A percentile compares a stretch with the other conserved stretches of the same genome.
phyloP scores from a whole-genome alignment of 2,888 invertebrate species.

The Panorpa germanica region DNA sequence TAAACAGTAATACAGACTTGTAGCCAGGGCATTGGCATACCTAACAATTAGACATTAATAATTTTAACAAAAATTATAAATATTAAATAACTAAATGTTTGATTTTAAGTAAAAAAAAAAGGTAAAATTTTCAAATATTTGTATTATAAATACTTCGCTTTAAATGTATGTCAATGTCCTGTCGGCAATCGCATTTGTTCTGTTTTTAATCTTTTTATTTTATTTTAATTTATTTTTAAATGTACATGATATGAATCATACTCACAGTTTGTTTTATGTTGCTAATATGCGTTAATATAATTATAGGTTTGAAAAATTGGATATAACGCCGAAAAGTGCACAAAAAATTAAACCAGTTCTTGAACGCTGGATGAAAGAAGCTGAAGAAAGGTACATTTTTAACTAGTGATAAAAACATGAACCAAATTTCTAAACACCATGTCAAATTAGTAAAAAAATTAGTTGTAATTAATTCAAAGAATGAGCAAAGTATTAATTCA shows the following conservation, averaged over 20 bases:
- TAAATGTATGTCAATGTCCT: conserved; percentile 39
- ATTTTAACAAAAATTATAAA: too few relatives aligned
- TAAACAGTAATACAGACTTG: too few relatives aligned
- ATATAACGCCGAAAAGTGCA: conserved; percentile 98
- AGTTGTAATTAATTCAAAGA: conserved; percentile 16
- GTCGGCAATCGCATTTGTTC: conserved; percentile 17
- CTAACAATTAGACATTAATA: too few relatives aligned
- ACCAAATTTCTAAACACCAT: background rate
- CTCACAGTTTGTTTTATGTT: conserved; percentile 26
- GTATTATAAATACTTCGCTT: too few relatives aligned
- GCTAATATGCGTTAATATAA: too few relatives aligned
- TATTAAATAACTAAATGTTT: too few relatives aligned
- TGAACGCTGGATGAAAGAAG: conserved; percentile 98
- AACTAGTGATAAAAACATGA: conserved; percentile 3
- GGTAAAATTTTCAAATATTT: too few relatives aligned
- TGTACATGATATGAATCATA: background rate
- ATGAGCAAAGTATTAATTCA: too few relatives aligned
- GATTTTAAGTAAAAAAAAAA: too few relatives aligned
- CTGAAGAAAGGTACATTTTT: conserved; percentile 73
- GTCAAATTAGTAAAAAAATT: conserved; percentile 16
- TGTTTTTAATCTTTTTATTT: conserved; percentile 9
- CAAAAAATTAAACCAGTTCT: conserved; percentile 98
- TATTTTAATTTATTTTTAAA: conserved; percentile 10
- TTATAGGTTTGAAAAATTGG: conserved; percentile 94
- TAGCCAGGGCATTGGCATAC: too few relatives aligned